A percentile compares a stretch with the other conserved stretches of the same genome.
These are phyloP conservation scores for Muscicapa adusta DNA, from an alignment of 2,113 vertebrate genomes.

Conservation along the genomic window DNA sequence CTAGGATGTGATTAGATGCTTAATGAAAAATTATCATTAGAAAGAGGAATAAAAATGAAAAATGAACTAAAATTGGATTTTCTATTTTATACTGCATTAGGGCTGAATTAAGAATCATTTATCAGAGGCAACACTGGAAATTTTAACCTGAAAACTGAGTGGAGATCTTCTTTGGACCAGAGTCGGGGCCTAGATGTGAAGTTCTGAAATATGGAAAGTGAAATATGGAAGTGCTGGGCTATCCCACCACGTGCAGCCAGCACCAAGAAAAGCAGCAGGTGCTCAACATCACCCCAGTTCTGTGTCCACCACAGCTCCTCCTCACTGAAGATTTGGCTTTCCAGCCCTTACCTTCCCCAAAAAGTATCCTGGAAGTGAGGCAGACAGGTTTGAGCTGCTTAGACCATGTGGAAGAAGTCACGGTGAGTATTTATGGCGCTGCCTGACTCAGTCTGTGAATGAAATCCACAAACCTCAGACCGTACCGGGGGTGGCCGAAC, in stretches of 20 bases:
- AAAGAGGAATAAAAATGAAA: background rate
- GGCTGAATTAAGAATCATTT: background rate
- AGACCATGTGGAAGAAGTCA: background rate
- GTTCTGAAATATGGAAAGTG: no score
- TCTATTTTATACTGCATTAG: background rate
- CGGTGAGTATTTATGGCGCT: background rate
- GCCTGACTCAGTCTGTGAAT: background rate
- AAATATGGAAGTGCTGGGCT: background rate
- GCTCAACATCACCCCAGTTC: background rate
- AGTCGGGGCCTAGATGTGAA: background rate
- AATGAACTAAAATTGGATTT: background rate
- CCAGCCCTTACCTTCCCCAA: background rate
- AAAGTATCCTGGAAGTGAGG: background rate
- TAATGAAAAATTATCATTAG: background rate
- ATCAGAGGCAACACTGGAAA: background rate
- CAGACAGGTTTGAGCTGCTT: background rate
- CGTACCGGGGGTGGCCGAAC: background rate
- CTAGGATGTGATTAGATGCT: background rate
- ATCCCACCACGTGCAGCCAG: fast-evolving
- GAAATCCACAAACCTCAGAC: background rate
- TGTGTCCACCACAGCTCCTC: background rate
- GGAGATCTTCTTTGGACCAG: background rate
- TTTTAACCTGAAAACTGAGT: background rate
- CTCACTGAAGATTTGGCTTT: background rate
- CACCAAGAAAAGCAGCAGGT: background rate